These are phyloP conservation scores for Lophotriccus pileatus DNA, from an alignment of 2,797 vertebrate genomes.

Conservation along the genomic window DNA sequence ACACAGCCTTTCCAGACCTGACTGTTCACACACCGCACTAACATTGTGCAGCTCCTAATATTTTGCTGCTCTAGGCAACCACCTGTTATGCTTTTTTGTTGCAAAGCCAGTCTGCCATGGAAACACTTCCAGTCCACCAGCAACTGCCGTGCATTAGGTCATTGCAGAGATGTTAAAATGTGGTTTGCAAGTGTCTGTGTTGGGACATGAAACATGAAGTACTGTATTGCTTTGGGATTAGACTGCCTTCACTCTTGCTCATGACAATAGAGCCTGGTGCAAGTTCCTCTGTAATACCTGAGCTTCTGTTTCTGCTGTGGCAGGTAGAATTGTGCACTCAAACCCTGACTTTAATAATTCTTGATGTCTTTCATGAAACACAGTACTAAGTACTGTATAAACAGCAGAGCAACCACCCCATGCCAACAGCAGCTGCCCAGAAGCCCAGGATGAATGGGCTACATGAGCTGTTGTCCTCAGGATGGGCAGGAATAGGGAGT, in stretches of 20 bases:
- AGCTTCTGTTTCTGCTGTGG: background rate
- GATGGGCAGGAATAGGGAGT: background rate
- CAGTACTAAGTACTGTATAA: background rate
- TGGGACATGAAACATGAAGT: background rate
- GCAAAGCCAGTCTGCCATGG: background rate
- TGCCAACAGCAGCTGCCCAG: background rate
- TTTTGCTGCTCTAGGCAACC: constrained; percentile 39
- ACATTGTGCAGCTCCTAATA: background rate
- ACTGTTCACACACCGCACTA: background rate
- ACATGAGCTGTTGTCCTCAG: background rate
- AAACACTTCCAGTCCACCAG: background rate
- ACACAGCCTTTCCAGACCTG: background rate
- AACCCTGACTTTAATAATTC: background rate
- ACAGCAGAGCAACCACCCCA: fast-evolving
- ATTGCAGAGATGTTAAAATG: background rate
- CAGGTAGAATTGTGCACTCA: background rate
- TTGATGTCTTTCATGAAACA: background rate
- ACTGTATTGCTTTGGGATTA: background rate
- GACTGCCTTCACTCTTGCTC: background rate
- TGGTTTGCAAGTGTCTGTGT: background rate
- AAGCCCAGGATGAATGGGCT: background rate
- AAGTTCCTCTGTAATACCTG: background rate
- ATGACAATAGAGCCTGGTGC: background rate
- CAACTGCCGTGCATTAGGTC: background rate
- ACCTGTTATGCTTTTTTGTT: background rate